These are phyloP conservation scores for Eumerus sabulonum DNA, from an alignment of 2,888 invertebrate species.

Conservation along the genomic window DNA sequence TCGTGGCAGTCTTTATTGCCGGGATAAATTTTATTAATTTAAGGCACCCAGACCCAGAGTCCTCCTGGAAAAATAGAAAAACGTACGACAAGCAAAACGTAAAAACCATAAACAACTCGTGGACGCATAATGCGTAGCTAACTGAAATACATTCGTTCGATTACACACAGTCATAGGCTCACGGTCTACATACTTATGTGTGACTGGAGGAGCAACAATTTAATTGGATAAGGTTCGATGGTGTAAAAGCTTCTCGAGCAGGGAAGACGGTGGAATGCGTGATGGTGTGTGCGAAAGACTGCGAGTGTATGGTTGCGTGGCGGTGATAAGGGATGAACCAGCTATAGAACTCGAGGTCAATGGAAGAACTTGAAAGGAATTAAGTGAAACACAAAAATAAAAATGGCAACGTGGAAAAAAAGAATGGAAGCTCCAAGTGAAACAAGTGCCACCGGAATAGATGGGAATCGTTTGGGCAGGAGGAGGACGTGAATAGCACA, in stretches of 20 bases:
- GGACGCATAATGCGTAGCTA: constrained; percentile 43
- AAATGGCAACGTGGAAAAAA: background rate
- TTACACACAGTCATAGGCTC: background rate
- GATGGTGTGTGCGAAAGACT: background rate
- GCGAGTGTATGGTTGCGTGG: background rate
- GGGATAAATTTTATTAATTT: constrained; percentile 55
- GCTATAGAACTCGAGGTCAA: constrained; percentile 60
- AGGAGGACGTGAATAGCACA: constrained; percentile 21
- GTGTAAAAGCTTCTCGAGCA: constrained; percentile 10
- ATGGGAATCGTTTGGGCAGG: constrained; percentile 3
- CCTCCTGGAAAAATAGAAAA: constrained; percentile 7
- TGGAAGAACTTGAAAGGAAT: constrained; percentile 22
- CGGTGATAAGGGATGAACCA: constrained; percentile 8
- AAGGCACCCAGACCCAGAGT: constrained; percentile 51
- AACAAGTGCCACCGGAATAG: constrained; percentile 33
- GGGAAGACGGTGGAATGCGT: background rate
- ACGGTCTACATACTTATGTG: too few species aligned
- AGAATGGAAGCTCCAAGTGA: constrained; percentile 20
- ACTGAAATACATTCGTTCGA: background rate
- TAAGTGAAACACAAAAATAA: background rate
- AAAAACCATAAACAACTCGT: constrained; percentile 42
- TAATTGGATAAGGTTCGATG: constrained; percentile 13
- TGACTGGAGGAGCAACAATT: constrained; percentile 35
- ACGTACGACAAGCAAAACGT: constrained; percentile 14
- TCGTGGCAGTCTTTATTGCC: constrained; percentile 46